These are phyloP conservation scores for Anseranas semipalmata DNA, from an alignment of 2,113 vertebrate genomes.

Conservation along the genomic window DNA sequence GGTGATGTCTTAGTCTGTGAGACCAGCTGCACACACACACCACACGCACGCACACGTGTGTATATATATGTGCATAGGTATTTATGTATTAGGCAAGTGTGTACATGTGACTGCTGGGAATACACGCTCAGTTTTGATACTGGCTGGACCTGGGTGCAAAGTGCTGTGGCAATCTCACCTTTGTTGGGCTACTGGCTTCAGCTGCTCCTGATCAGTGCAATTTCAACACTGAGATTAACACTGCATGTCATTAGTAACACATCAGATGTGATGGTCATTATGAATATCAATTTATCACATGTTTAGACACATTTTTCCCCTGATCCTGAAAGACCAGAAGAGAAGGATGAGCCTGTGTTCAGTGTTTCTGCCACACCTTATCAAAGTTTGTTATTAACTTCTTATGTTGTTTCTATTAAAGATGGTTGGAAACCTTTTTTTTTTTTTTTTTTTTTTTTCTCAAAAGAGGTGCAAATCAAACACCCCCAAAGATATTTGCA, in stretches of 20 bases:
- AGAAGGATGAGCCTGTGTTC: neutral
- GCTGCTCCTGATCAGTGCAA: neutral
- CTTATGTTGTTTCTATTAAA: neutral
- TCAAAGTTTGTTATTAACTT: neutral
- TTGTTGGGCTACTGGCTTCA: neutral
- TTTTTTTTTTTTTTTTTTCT: neutral
- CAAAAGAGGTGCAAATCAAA: neutral
- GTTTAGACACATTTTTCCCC: neutral
- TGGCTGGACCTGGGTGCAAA: neutral
- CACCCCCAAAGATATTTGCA: neutral
- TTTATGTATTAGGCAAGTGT: neutral
- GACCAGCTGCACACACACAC: too few species aligned
- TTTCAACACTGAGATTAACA: neutral
- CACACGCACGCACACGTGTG: too few species aligned
- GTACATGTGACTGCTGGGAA: neutral
- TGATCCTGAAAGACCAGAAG: neutral
- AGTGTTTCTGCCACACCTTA: neutral
- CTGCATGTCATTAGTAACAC: neutral
- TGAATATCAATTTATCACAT: neutral
- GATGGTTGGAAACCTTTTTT: neutral
- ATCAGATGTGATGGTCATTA: neutral
- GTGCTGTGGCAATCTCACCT: neutral
- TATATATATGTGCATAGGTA: neutral
- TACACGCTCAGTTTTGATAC: neutral
- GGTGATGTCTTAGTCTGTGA: neutral